A percentile compares a stretch with the other conserved stretches of the same genome.
These are phyloP conservation scores for Macroglossus sobrinus DNA, from an alignment of 2,113 vertebrate species.

Conservation along the genomic window DNA sequence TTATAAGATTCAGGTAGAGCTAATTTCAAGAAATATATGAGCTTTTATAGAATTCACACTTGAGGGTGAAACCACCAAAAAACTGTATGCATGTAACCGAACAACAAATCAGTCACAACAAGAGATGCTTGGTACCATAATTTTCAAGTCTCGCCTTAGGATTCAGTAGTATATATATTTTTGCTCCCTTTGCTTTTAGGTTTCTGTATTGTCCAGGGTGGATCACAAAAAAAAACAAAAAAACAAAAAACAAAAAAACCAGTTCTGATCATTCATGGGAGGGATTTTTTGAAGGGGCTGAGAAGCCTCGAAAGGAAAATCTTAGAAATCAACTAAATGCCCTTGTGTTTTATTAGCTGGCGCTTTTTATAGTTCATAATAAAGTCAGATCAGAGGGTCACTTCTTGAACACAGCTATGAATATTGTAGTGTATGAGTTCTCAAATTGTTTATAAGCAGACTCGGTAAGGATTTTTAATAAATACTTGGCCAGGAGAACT, in stretches of 20 bases:
- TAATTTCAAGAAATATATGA: slow-evolving; percentile 68
- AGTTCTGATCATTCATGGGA: slow-evolving; percentile 28
- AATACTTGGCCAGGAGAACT: slow-evolving; percentile 69
- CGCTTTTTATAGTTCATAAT: slow-evolving; percentile 72
- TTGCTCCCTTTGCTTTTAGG: not conserved
- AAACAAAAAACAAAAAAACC: not conserved
- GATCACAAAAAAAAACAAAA: not conserved
- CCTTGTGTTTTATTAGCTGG: slow-evolving; percentile 74
- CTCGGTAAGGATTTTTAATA: slow-evolving; percentile 71
- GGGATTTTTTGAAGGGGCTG: not conserved
- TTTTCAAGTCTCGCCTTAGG: not conserved
- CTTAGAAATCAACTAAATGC: slow-evolving; percentile 70
- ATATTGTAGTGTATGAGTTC: slow-evolving; percentile 69
- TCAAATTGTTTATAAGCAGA: slow-evolving; percentile 67
- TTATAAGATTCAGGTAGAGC: slow-evolving; percentile 59
- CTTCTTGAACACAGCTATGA: slow-evolving; percentile 68
- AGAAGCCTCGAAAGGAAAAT: slow-evolving; percentile 66
- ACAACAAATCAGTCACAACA: slow-evolving; percentile 37
- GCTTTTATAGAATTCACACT: slow-evolving; percentile 46
- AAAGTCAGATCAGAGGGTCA: slow-evolving; percentile 74
- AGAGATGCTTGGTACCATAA: not conserved
- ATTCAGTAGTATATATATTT: not conserved
- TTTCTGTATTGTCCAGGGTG: not conserved
- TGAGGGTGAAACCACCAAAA: slow-evolving; percentile 23
- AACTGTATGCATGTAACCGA: slow-evolving; percentile 7